A percentile compares a stretch with the other conserved stretches of the same genome.
Evolutionary conservation across 2,113 vertebrate genomes (phyloP).

Genomic region (Lepus americanus): DNA sequence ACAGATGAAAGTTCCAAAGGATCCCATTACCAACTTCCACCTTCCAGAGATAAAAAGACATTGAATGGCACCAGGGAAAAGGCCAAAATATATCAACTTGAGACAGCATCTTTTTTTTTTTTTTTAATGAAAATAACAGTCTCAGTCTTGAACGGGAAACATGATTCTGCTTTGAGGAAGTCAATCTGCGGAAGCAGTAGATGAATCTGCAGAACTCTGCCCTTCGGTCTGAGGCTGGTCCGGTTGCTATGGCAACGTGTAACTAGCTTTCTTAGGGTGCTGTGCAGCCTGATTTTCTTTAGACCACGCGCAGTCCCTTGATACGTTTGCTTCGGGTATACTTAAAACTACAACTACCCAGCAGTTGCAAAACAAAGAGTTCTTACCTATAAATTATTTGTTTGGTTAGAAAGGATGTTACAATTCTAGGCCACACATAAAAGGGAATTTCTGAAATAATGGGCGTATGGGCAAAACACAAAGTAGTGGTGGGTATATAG

Average conservation of each 20-base stretch:
- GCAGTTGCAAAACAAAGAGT: background rate
- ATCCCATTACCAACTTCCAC: slow-evolving; percentile 38
- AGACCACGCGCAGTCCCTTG: slow-evolving; percentile 58
- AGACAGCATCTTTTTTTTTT: slow-evolving; percentile 20
- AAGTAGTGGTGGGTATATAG: background rate
- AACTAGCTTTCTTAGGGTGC: slow-evolving; percentile 43
- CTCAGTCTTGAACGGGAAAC: slow-evolving; percentile 41
- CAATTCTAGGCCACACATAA: background rate
- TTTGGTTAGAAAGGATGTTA: background rate
- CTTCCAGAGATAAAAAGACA: slow-evolving; percentile 72
- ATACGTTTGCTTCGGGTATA: background rate
- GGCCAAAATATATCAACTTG: slow-evolving; percentile 22
- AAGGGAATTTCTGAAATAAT: slow-evolving; percentile 52
- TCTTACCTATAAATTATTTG: slow-evolving; percentile 49
- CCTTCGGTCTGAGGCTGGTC: slow-evolving; percentile 48
- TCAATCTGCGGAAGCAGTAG: slow-evolving; percentile 63
- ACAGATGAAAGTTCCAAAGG: slow-evolving; percentile 52
- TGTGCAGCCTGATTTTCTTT: slow-evolving; percentile 46
- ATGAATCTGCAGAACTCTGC: slow-evolving; percentile 63
- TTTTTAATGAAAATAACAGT: slow-evolving; percentile 42
- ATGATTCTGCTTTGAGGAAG: slow-evolving; percentile 64
- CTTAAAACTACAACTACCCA: slow-evolving; percentile 16
- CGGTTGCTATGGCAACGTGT: slow-evolving; percentile 60
- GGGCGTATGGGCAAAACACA: background rate
- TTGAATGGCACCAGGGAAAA: slow-evolving; percentile 19